Evolutionary conservation across 1,140 invertebrate species (phyloP).

Genomic region (Helicoverpa zea): DNA sequence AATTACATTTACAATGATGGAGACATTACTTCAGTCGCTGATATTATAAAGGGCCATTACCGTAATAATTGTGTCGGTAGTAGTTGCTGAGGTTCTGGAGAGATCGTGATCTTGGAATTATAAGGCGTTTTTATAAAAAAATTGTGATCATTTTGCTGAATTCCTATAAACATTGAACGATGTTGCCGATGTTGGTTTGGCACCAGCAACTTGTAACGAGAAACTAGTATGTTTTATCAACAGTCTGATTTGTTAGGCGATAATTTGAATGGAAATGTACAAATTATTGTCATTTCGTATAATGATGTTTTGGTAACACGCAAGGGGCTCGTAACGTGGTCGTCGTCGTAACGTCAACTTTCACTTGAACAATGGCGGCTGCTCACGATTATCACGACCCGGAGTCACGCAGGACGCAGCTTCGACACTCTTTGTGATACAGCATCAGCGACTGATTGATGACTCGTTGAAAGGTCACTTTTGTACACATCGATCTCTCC

Average conservation of each 20-base stretch:
- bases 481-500: conserved; percentile 20
- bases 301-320: conserved; percentile 75
- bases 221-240: conserved; percentile 3
- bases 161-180: not conserved
- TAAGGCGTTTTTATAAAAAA: not conserved
- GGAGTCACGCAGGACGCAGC: conserved; percentile 69
- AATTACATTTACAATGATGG: conserved; percentile 64
- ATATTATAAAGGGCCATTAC: conserved; percentile 41
- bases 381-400: conserved; percentile 63
- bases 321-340: conserved; percentile 66
- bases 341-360: conserved; percentile 63
- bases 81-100: not conserved
- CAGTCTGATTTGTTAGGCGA: conserved; percentile 21
- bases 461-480: conserved; percentile 61
- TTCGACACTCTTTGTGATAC: conserved; percentile 46
- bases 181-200: not conserved
- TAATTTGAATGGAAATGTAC: conserved; percentile 33
- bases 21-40: conserved; percentile 70
- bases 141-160: not conserved
- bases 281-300: conserved; percentile 55
- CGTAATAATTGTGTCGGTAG: conserved; percentile 38
- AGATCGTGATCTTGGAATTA: not conserved
- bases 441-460: conserved; percentile 64
- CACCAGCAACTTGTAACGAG: not conserved
- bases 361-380: conserved; percentile 77